A percentile compares a stretch with the other conserved stretches of the same genome.
Evolutionary conservation across 92 coral and sea anemone species (phyloP).

Genomic region (Porites cylindrica): DNA sequence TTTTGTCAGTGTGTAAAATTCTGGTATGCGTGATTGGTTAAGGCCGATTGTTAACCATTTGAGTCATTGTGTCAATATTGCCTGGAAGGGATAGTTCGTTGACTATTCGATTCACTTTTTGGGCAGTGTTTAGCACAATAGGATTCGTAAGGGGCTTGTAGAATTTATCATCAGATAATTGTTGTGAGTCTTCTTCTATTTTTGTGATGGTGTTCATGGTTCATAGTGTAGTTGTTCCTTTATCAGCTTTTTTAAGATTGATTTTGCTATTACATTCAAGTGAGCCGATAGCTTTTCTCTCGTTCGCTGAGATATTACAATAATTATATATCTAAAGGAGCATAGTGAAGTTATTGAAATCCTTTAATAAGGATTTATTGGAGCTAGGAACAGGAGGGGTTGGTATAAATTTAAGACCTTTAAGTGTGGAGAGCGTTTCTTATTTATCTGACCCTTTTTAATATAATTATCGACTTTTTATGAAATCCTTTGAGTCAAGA

Average conservation of each 20-base stretch:
- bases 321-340: too few species aligned
- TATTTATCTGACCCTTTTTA: background rate
- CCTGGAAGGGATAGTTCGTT: background rate
- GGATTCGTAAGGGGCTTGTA: too few species aligned
- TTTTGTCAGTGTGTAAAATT: constrained; percentile 36
- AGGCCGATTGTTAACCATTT: background rate
- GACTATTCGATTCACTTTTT: constrained; percentile 12
- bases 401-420: constrained; percentile 5
- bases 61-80: constrained; percentile 20
- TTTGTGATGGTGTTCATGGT: too few species aligned
- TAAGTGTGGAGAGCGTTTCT: constrained; percentile 9
- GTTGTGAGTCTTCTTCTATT: too few species aligned
- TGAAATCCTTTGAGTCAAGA: background rate
- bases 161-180: too few species aligned
- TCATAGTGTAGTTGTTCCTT: constrained; percentile 43
- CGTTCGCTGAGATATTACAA: too few species aligned
- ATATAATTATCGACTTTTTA: background rate
- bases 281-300: too few species aligned
- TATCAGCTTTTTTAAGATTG: constrained; percentile 1
- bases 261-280: too few species aligned
- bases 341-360: constrained; percentile 7
- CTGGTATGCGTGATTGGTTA: constrained; percentile 20
- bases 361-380: constrained; percentile 24
- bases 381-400: constrained; percentile 10
- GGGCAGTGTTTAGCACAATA: background rate